A percentile compares a stretch with the other conserved stretches of the same genome.
These are phyloP conservation scores for Sebastiscus albofasciatus DNA, from an alignment of 2,797 vertebrate genomes.

Conservation along the genomic window DNA sequence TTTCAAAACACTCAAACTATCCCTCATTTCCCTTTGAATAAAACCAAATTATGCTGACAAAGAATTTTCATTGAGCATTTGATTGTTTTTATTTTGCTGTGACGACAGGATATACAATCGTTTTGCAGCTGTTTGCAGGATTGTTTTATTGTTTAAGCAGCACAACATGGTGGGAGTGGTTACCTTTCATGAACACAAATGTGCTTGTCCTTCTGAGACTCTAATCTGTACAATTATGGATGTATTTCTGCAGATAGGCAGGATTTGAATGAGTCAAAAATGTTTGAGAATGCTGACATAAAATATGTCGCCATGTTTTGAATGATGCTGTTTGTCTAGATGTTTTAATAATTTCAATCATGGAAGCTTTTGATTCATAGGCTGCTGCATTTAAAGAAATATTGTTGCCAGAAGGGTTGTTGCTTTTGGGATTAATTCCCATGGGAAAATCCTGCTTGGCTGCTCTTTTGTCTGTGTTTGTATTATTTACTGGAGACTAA, in stretches of 20 bases:
- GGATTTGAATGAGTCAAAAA: too few species aligned
- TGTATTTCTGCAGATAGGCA: background rate
- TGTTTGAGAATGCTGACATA: too few species aligned
- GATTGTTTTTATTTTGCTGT: slow-evolving; percentile 4
- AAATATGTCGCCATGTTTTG: too few species aligned
- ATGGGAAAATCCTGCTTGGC: background rate
- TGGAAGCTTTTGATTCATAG: background rate
- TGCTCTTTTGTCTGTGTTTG: slow-evolving; percentile 2
- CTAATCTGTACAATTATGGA: background rate
- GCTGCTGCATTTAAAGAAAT: background rate
- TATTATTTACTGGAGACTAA: slow-evolving; percentile 3
- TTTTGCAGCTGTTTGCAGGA: background rate
- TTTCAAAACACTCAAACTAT: too few species aligned
- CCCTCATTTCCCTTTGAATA: background rate
- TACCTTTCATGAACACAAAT: background rate
- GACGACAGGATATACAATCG: background rate
- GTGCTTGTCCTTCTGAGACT: too few species aligned
- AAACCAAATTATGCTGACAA: background rate
- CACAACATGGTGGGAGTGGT: background rate
- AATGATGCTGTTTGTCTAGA: background rate
- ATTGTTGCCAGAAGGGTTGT: background rate
- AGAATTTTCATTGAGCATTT: background rate
- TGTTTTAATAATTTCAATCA: background rate
- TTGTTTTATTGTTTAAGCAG: background rate
- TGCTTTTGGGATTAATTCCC: background rate